Evolutionary conservation across 1,140 invertebrate genomes (phyloP), one percentile per base, ranked within the genome.

Genomic region (Aricia agestis): DNA sequence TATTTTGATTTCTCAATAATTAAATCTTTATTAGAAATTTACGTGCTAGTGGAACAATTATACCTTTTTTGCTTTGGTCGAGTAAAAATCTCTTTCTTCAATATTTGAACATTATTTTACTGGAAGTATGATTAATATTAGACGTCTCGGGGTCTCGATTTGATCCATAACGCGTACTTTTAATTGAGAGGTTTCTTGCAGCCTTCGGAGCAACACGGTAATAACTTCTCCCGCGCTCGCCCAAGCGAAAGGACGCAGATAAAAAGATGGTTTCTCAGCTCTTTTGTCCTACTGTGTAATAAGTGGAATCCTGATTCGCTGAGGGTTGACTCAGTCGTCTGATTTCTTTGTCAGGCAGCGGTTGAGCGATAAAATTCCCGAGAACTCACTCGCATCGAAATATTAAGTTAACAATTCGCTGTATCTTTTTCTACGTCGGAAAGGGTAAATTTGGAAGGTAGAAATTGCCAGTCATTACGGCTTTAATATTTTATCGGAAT

Each of bases 231-330:
- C 18, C 58, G 58, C 58, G 58, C 18, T 18, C 18, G 58, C n/a
- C 58, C 58, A 59, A 59, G 58, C 58, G 58, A 59, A 59, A 59
- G 15, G n/a, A 17, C 58, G 58, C 7, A 19, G 18, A 19, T 59
- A 59, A 59, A 63, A 63, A 63, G 17, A 25, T 52, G 59, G 18
- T 11, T 18, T 7, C 59, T 63, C 59, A 63, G 17, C 59, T 19
- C 59, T 63, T 63, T 63, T 18, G 18, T 63, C 59, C 59, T 63
- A 63, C 17, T 63, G 58, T 19, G 59, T 63, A 63, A 63, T 63
- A 63, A 63, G 59, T 63, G 17, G 10, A 63, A 19, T 63, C 19
- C 59, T 25, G 59, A 63, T 63, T 63, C 59, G 59, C 59, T 2
- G 11, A 63, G 59, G 59, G 59, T 63, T 63, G 59, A 63, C 17